These are phyloP conservation scores for Aelia acuminata DNA, from an alignment of 2,888 invertebrate species.

Conservation along the genomic window DNA sequence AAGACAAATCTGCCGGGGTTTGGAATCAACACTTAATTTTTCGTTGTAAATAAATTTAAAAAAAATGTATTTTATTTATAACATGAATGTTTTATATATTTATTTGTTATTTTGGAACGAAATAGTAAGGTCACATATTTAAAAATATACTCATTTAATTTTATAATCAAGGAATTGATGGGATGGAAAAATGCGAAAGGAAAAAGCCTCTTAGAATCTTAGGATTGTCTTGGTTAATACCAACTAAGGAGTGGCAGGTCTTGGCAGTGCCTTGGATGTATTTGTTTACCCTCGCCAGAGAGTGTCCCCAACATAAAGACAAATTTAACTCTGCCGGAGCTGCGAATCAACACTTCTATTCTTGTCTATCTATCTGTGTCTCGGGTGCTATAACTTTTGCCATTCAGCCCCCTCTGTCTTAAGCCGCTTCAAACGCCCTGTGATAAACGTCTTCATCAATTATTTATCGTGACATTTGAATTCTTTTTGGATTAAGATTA, in stretches of 20 bases:
- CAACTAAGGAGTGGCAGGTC: constrained; percentile 41
- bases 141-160: neutral
- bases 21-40: no score
- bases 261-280: constrained; percentile 11
- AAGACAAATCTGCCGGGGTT: no score
- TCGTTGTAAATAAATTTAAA: no score
- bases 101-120: no score
- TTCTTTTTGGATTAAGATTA: no score
- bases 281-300: constrained; percentile 34
- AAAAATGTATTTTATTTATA: no score
- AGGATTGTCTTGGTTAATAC: neutral
- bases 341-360: constrained; percentile 48
- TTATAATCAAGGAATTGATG: neutral
- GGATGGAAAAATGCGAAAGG: neutral
- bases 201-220: neutral
- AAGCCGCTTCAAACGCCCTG: neutral
- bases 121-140: neutral
- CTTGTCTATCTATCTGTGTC: constrained; percentile 27
- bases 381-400: neutral
- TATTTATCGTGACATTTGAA: no score
- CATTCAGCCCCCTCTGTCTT: constrained; percentile 31
- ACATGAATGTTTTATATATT: no score
- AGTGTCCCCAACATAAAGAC: constrained; percentile 44
- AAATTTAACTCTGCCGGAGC: constrained; percentile 36
- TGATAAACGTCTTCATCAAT: neutral